Evolutionary conservation across 2,113 vertebrate species (phyloP).

Genomic region (Campylomormyrus tamandua): DNA sequence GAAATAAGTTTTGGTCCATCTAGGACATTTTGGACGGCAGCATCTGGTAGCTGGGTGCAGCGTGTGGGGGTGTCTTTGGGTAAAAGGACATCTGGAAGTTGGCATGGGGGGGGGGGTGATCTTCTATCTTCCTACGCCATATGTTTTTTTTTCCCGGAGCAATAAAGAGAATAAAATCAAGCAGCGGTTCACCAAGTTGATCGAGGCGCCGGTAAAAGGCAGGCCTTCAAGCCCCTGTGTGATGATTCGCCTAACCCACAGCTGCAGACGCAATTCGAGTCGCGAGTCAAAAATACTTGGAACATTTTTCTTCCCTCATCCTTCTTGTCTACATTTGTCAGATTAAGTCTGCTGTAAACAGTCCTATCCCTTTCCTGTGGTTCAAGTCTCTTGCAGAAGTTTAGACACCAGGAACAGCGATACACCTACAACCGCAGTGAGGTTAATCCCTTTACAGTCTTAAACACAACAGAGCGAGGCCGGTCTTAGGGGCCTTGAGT

Average conservation of each 20-base stretch:
- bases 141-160: background rate
- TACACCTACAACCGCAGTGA: background rate
- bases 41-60: background rate
- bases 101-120: background rate
- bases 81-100: background rate
- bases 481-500: background rate
- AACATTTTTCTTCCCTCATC: background rate
- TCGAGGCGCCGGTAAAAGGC: background rate
- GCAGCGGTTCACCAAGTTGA: background rate
- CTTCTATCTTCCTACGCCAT: background rate
- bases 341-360: background rate
- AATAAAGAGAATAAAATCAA: background rate
- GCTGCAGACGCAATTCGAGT: background rate
- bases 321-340: background rate
- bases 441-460: background rate
- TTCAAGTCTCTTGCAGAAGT: background rate
- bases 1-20: background rate
- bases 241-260: background rate
- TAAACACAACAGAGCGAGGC: background rate
- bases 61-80: background rate
- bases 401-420: background rate
- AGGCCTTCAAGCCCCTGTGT: background rate
- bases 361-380: background rate
- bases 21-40: background rate
- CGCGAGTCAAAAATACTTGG: background rate